Conservation (phyloP, 2,797 vertebrate genomes). For the Coranthus polyacanthus region DNA sequence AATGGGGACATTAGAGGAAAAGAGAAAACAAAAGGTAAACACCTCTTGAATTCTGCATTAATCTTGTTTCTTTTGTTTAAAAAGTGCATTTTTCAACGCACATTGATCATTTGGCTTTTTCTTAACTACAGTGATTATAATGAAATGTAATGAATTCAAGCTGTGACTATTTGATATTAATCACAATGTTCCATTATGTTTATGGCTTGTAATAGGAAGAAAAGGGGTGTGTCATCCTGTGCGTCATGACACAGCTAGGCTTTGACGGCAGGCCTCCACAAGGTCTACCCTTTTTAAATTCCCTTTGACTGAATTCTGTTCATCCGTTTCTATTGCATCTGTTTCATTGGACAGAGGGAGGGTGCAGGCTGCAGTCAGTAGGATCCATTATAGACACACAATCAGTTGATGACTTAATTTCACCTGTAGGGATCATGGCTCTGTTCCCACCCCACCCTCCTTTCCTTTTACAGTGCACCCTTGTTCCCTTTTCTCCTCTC, state of each 20-base stretch:
- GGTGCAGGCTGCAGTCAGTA: slow-evolving; percentile 86
- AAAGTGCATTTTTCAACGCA: slow-evolving; percentile 89
- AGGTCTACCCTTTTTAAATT: slow-evolving; percentile 99
- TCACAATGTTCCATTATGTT: slow-evolving; percentile 99
- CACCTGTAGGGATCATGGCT: slow-evolving; percentile 93
- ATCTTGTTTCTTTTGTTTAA: slow-evolving; percentile 63
- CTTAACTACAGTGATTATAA: slow-evolving; percentile 44
- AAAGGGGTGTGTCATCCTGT: slow-evolving; percentile 99
- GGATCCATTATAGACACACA: slow-evolving; percentile 81
- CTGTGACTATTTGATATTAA: slow-evolving; percentile 99
- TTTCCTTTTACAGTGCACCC: too few species aligned
- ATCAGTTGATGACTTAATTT: slow-evolving; percentile 84
- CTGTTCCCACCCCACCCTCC: slow-evolving; percentile 58
- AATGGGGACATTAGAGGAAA: slow-evolving; percentile 95
- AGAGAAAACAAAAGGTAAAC: slow-evolving; percentile 96
- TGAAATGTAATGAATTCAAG: slow-evolving; percentile 89
- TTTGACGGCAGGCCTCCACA: slow-evolving; percentile 99
- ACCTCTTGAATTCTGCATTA: slow-evolving; percentile 90
- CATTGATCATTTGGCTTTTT: slow-evolving; percentile 93
- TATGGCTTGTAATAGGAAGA: slow-evolving; percentile 99
- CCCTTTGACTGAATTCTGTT: slow-evolving; percentile 99
- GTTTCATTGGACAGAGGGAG: slow-evolving; percentile 95
- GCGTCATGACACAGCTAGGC: slow-evolving; percentile 99
- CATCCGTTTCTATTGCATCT: slow-evolving; percentile 99
- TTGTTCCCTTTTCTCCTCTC: slow-evolving; percentile 65